Base-by-base conservation (phyloP, 2,888 invertebrate genomes). In the Dryobota labecula region DNA sequence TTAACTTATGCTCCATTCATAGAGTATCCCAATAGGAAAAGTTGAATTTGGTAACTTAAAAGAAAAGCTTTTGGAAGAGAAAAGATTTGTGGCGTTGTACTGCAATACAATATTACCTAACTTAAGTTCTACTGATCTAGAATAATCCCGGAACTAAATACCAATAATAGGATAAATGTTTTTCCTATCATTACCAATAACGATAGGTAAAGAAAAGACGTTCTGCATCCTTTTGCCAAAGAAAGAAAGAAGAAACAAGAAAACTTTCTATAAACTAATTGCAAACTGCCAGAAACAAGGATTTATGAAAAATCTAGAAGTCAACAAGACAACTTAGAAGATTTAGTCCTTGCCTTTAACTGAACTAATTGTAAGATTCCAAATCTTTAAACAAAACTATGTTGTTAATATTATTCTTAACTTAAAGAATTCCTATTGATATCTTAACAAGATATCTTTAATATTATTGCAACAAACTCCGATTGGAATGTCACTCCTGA, bases 401-500 rank as follows among this genome's bases (percentile, higher is more conserved):
- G 1, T 5, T 36, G 8, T 36, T 36, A 36, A 36, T 8, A 36
- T 3, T 27, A 27, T 24, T 51, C 24, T 18, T 36, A 20, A 49
- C 11, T 2, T 45, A 71, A 41, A 60, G 6, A 56, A 61, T 64
- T 43, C 20, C 45, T 8, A 1, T 9, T n/a, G 11, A 6, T 49
- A 49, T 18, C 30, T n/a, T 38, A 57, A 67, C 43, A 15, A 54
- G 62, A 73, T 61, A 57, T 49, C 45, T 51, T 15, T n/a, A 58
- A 49, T 49, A 61, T 56, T 24, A 61, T 57, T 62, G 41, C 58
- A 58, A 47, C 27, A 11, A 63, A 11, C 43, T 70, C 41, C 30
- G 27, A 58, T 71, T 20, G 82, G 82, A 80, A 80, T 80, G 82
- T 62, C 11, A 49, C 24, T 18, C 8, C 36, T 61, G 33, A 77